These are phyloP conservation scores for Mohoua ochrocephala DNA, from an alignment of 2,113 vertebrate species.

Conservation along the genomic window DNA sequence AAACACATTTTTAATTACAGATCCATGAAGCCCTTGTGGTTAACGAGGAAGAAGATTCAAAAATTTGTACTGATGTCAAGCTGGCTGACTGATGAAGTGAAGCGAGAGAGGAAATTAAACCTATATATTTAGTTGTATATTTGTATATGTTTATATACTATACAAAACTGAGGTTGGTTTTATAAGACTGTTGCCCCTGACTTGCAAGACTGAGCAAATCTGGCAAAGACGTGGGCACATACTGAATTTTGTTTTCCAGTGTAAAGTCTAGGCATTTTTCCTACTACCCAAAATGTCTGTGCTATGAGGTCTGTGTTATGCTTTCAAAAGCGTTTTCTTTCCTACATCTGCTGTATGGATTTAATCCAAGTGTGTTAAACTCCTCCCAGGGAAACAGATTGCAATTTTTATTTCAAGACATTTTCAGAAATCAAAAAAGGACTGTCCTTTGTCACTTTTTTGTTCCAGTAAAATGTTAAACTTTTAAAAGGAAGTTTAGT, in stretches of 20 bases:
- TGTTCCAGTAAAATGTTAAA: background rate
- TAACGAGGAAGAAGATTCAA: background rate
- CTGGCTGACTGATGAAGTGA: background rate
- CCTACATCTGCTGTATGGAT: background rate
- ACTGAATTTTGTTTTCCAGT: background rate
- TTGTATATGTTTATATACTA: background rate
- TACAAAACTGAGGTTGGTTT: background rate
- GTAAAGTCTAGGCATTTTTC: background rate
- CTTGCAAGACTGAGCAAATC: background rate
- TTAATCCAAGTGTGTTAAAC: background rate
- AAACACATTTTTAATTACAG: conserved; percentile 16
- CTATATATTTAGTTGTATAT: background rate
- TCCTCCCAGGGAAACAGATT: background rate
- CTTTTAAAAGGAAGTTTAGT: background rate
- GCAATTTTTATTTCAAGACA: background rate
- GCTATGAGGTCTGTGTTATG: background rate
- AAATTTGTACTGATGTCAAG: background rate
- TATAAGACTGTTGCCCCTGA: background rate
- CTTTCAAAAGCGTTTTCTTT: background rate
- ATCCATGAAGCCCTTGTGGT: background rate
- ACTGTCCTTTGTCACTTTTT: background rate
- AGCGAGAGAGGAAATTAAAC: background rate
- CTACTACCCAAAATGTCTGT: background rate
- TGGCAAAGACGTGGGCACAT: background rate
- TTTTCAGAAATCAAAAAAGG: background rate